Evolutionary conservation across 2,113 vertebrate genomes (phyloP).

Genomic region (Gavia stellata): DNA sequence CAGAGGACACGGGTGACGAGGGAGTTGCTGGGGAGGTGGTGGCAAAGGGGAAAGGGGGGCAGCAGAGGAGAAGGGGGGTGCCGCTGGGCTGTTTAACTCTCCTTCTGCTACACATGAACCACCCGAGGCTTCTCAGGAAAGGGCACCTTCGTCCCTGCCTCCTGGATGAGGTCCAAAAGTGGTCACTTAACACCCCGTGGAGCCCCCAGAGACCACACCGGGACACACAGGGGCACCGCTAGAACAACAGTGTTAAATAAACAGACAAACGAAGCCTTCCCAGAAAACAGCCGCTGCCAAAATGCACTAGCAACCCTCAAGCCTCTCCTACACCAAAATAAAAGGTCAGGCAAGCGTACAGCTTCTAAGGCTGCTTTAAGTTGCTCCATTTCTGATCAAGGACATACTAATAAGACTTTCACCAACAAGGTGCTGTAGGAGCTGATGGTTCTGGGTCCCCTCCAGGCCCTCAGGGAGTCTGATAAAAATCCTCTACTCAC

Average conservation of each 20-base stretch:
- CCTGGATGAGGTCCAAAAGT: neutral
- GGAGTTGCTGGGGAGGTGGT: neutral
- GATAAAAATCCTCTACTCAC: neutral
- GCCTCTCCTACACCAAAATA: neutral
- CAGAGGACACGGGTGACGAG: neutral
- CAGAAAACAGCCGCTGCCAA: neutral
- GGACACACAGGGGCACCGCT: neutral
- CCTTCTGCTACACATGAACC: neutral
- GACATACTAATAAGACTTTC: neutral
- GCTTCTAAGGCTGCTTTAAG: neutral
- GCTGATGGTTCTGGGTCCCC: neutral
- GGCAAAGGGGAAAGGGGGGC: neutral
- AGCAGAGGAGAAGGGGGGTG: neutral
- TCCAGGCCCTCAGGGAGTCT: neutral
- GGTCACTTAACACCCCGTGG: neutral
- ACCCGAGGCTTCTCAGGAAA: neutral
- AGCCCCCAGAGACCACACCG: neutral
- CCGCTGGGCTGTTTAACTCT: neutral
- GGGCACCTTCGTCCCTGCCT: neutral
- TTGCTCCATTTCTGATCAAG: neutral
- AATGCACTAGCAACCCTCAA: neutral
- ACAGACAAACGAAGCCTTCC: neutral
- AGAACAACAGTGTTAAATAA: slow-evolving; percentile 19
- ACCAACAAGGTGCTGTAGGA: neutral
- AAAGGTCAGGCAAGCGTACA: neutral